Evolutionary conservation across 1,140 invertebrate genomes (phyloP), one percentile per base, ranked within the genome.

Genomic region (Caenorhabditis latens): DNA sequence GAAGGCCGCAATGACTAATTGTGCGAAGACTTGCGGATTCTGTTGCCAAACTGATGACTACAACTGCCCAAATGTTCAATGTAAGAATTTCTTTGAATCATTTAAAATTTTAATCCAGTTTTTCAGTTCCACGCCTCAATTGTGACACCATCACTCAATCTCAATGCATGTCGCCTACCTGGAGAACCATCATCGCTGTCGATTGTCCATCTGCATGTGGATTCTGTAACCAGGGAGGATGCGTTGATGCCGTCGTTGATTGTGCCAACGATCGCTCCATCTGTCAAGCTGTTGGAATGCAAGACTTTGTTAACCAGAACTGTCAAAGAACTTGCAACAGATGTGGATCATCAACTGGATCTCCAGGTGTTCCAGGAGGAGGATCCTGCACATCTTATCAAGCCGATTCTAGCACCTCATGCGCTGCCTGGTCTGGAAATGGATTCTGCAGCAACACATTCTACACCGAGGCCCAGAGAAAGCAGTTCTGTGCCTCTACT

Each of bases 191-290:
- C 63, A 85, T 85, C 48, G 84, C 84, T n/a, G 6, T 8, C 16
- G 65, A 85, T 48, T 85, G 84, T 42, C 84, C 84, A 11, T 48
- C 43, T 9, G 65, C 43, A 0, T 85, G 84, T 43, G 84, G 84
- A 67, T 85, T 85, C 84, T 85, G 84, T 85, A 40, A 48, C 50
- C 61, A 48, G 14, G 84, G 84, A 55, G 84, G 84, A 75, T 85
- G 84, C 42, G 50, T 85, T 40, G 84, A 85, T 32, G 84, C 84
- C n/a, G 84, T 61, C 19, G 61, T 75, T 19, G 84, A 85, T 40
- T 85, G 84, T 85, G 84, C 61, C 65, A 85, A 63, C 14, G 57
- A 85, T 43, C 58, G 40, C 14, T 32, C 48, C 42, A 85, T 85
- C 84, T 85, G 84, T 40, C 43, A 53, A 48, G 50, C 6, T 4